Evolutionary conservation across 2,888 invertebrate genomes (phyloP).

Genomic region (Platycnemis pennipes): DNA sequence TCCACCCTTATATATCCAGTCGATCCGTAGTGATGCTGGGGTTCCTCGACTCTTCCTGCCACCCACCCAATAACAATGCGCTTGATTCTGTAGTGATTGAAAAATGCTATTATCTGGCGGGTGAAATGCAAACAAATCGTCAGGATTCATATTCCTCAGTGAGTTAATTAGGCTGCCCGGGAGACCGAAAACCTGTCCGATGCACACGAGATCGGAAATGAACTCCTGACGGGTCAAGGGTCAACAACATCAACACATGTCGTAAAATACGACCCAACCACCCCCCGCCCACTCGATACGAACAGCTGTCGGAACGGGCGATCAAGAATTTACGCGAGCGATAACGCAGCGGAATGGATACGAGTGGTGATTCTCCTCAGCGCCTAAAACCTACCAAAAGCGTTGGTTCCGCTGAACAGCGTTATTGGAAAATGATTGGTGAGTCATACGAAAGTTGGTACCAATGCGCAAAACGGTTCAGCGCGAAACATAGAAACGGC

Average conservation of each 20-base stretch:
- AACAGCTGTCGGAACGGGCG: constrained; percentile 6
- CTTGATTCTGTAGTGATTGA: not conserved
- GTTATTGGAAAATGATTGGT: too few relatives aligned
- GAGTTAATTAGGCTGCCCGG: not conserved
- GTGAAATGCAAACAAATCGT: not conserved
- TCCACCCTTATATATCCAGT: not conserved
- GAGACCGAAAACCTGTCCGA: not conserved
- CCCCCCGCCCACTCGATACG: not conserved
- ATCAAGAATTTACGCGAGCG: not conserved
- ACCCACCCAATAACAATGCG: not conserved
- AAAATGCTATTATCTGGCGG: not conserved
- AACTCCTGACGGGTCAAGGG: constrained; percentile 2
- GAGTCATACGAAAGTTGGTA: too few relatives aligned
- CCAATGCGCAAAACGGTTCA: too few relatives aligned
- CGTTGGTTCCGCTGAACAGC: too few relatives aligned
- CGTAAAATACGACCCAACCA: not conserved
- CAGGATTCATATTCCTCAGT: not conserved
- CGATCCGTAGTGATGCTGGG: not conserved
- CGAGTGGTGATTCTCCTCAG: not conserved
- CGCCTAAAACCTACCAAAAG: too few relatives aligned
- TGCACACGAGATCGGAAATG: not conserved
- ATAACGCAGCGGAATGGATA: not conserved
- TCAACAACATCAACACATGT: constrained; percentile 20
- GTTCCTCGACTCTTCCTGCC: not conserved
- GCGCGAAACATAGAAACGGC: too few relatives aligned